A percentile compares a stretch with the other conserved stretches of the same genome.
These are phyloP conservation scores for Athene noctua DNA, from an alignment of 2,113 vertebrate genomes.

Conservation along the genomic window DNA sequence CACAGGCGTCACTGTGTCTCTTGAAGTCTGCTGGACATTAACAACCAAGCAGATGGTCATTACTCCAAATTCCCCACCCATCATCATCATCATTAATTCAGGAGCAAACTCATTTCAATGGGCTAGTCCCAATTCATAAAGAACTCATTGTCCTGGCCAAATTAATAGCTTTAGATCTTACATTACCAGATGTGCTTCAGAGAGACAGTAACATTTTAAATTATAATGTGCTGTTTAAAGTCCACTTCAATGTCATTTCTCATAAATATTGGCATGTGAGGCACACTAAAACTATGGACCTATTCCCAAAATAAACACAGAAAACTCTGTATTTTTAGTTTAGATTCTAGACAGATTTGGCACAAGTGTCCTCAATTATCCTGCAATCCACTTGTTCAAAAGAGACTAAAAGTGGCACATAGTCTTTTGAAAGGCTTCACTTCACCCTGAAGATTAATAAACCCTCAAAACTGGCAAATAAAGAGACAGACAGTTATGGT, in stretches of 20 bases:
- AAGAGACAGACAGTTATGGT: neutral
- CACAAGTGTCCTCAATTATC: neutral
- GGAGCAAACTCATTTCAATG: constrained; percentile 17
- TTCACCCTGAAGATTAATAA: neutral
- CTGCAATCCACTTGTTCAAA: neutral
- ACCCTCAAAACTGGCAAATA: neutral
- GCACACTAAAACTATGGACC: neutral
- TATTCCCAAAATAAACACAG: constrained; percentile 26
- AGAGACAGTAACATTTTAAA: neutral
- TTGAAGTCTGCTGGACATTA: neutral
- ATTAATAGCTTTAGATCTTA: constrained; percentile 29
- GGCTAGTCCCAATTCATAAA: constrained; percentile 25
- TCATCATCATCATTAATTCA: constrained; percentile 43
- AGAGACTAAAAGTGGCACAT: neutral
- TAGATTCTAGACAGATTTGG: neutral
- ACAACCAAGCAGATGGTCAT: constrained; percentile 36
- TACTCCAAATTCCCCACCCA: neutral
- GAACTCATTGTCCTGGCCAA: constrained; percentile 41
- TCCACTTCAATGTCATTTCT: neutral
- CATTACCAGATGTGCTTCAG: constrained; percentile 26
- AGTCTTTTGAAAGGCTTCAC: neutral
- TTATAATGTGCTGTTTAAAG: neutral
- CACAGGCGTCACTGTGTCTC: neutral
- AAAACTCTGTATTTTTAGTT: neutral
- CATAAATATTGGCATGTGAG: neutral